Evolutionary conservation across 1,140 invertebrate species (phyloP).

Genomic region (Sycophila sp.): DNA sequence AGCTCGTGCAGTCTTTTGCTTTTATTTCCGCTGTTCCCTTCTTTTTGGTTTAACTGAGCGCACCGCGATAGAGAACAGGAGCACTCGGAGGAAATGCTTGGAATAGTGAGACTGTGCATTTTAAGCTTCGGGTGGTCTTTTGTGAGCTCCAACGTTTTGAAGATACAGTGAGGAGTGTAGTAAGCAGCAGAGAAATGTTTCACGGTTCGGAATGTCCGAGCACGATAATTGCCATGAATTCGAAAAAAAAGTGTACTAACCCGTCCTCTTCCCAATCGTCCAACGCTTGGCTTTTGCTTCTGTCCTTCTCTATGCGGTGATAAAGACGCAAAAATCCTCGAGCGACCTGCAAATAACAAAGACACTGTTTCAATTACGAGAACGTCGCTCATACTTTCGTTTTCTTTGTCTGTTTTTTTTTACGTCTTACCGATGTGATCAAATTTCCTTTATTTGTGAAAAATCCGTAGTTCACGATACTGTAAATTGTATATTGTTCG

Average conservation of each 20-base stretch:
- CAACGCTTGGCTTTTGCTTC: conserved; percentile 34
- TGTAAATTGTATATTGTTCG: conserved; percentile 47
- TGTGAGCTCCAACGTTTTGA: too few relatives aligned
- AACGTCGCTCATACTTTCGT: not conserved
- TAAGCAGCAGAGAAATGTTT: too few relatives aligned
- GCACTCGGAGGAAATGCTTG: too few relatives aligned
- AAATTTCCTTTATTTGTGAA: conserved; percentile 39
- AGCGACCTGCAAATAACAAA: conserved; percentile 42
- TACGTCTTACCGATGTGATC: conserved; percentile 29
- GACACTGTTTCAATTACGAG: not conserved
- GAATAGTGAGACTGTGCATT: too few relatives aligned
- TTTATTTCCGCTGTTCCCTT: too few relatives aligned
- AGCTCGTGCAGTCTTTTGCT: too few relatives aligned
- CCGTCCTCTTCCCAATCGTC: conserved; percentile 43
- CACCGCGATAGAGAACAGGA: too few relatives aligned
- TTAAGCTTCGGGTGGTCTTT: too few relatives aligned
- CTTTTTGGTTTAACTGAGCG: too few relatives aligned
- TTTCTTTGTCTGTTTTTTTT: not conserved
- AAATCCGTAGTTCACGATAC: conserved; percentile 47
- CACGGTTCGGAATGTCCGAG: too few relatives aligned
- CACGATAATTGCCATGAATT: too few relatives aligned
- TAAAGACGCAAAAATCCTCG: conserved; percentile 41
- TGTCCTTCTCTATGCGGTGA: conserved; percentile 36
- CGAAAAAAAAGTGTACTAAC: conserved; percentile 38
- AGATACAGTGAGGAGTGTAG: too few relatives aligned